Conservation (phyloP, 2,888 invertebrate genomes). For the Monochamus alternatus region DNA sequence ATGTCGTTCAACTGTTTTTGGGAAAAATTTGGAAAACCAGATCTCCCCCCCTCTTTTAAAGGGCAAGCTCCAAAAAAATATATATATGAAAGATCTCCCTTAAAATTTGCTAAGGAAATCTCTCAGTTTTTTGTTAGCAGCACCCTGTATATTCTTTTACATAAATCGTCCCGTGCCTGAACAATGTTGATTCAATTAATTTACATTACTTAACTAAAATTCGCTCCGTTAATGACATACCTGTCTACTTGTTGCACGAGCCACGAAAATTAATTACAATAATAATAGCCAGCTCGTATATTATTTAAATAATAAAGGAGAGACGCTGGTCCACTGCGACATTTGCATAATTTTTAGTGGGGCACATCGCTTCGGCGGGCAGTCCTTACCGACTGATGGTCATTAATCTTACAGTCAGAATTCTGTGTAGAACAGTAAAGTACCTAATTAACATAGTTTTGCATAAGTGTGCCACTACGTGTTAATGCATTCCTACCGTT, state of each 20-base stretch:
- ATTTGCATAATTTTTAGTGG: conserved; percentile 55
- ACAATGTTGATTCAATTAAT: conserved; percentile 16
- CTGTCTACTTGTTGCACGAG: conserved; percentile 34
- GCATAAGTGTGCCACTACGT: conserved; percentile 63
- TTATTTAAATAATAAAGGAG: conserved; percentile 49
- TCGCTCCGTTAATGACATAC: conserved; percentile 22
- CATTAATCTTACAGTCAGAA: conserved; percentile 56
- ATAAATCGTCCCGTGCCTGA: too few relatives aligned
- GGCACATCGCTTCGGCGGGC: conserved; percentile 44
- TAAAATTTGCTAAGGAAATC: too few relatives aligned
- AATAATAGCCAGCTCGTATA: conserved; percentile 58
- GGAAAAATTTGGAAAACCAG: too few relatives aligned
- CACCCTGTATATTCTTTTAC: too few relatives aligned
- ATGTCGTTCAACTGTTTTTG: too few relatives aligned
- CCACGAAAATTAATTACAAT: conserved; percentile 61
- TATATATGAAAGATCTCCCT: too few relatives aligned
- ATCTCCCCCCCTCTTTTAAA: too few relatives aligned
- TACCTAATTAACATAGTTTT: conserved; percentile 65
- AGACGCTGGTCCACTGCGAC: conserved; percentile 45
- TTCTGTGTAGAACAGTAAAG: conserved; percentile 57
- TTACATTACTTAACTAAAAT: conserved; percentile 21
- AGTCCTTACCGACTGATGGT: conserved; percentile 44
- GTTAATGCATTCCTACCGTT: conserved; percentile 63
- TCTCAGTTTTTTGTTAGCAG: too few relatives aligned
- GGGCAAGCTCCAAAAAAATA: too few relatives aligned